Evolutionary conservation across 2,888 invertebrate genomes (phyloP).

Genomic region (Drosophila nr. perissopoda): DNA sequence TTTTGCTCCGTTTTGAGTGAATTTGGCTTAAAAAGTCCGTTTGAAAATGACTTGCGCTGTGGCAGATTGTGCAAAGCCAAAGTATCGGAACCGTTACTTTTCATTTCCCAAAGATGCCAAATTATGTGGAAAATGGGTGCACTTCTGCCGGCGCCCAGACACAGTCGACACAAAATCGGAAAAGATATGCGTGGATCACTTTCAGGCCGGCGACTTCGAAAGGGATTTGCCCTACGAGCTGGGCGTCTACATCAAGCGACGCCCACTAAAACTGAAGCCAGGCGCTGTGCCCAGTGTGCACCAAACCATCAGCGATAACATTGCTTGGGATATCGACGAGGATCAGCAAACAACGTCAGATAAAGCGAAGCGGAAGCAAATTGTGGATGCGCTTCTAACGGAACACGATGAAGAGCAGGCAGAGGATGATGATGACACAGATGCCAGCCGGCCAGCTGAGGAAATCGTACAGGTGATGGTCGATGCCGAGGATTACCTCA

Average conservation of each 20-base stretch:
- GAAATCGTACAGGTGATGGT: slow-evolving; percentile 30
- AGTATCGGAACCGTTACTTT: slow-evolving; percentile 14
- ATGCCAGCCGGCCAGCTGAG: slow-evolving; percentile 3
- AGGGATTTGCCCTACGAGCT: slow-evolving; percentile 27
- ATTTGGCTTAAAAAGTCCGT: slow-evolving; percentile 4
- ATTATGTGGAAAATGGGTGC: slow-evolving; percentile 5
- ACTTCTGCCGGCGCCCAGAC: slow-evolving; percentile 21
- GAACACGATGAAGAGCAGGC: slow-evolving; percentile 8
- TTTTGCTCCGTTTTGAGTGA: slow-evolving; percentile 19
- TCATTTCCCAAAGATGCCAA: slow-evolving; percentile 27
- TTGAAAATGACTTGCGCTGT: slow-evolving; percentile 37
- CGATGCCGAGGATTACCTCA: slow-evolving; percentile 35
- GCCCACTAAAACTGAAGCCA: slow-evolving; percentile 24
- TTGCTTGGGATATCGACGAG: neutral
- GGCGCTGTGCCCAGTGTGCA: slow-evolving; percentile 15
- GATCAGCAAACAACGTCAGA: neutral
- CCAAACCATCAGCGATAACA: neutral
- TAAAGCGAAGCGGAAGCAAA: slow-evolving; percentile 11
- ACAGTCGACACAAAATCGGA: slow-evolving; percentile 16
- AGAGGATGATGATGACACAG: neutral
- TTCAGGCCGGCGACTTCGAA: slow-evolving; percentile 24
- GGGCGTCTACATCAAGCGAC: slow-evolving; percentile 21
- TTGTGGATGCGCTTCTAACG: slow-evolving; percentile 21
- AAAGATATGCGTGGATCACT: slow-evolving; percentile 31
- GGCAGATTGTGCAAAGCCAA: slow-evolving; percentile 12